Conservation (phyloP, 2,113 vertebrate species). For the Paraplagusia blochii region DNA sequence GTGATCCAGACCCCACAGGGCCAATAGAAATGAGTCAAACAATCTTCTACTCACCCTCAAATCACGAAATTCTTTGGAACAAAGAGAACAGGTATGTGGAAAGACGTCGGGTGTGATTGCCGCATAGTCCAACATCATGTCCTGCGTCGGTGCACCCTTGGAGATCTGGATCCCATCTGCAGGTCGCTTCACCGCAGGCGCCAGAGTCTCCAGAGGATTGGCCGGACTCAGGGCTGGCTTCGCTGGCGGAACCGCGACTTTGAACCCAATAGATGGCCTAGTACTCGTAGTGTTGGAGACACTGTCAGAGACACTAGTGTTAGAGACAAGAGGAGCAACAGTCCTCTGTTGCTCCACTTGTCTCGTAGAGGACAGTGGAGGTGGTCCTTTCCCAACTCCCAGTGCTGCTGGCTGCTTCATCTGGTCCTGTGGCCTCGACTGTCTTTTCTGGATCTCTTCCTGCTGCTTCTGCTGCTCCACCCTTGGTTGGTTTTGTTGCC, state of each 20-base stretch:
- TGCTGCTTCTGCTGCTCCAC: neutral
- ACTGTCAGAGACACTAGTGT: too few relatives aligned
- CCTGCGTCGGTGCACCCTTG: constrained; percentile 81
- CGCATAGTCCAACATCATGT: constrained; percentile 95
- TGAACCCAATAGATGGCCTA: neutral
- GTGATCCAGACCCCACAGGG: too few relatives aligned
- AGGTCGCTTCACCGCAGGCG: neutral
- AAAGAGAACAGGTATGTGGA: constrained; percentile 96
- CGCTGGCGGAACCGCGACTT: rapidly evolving
- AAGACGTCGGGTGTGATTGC: constrained; percentile 87
- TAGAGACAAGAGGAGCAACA: neutral
- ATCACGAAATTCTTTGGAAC: constrained; percentile 89
- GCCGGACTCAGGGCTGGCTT: neutral
- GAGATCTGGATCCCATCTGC: constrained; percentile 4
- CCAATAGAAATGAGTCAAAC: too few relatives aligned
- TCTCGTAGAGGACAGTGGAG: neutral
- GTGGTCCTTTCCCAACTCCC: too few relatives aligned
- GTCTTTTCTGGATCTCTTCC: neutral
- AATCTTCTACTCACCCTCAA: constrained; percentile 88
- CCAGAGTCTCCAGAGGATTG: neutral
- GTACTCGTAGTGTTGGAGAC: neutral
- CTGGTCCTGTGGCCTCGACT: neutral
- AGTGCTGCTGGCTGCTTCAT: neutral
- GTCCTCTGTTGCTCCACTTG: neutral
- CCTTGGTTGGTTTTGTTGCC: neutral